Base-by-base conservation (phyloP, 2,888 invertebrate genomes). In the Drymonia ruficornis region DNA sequence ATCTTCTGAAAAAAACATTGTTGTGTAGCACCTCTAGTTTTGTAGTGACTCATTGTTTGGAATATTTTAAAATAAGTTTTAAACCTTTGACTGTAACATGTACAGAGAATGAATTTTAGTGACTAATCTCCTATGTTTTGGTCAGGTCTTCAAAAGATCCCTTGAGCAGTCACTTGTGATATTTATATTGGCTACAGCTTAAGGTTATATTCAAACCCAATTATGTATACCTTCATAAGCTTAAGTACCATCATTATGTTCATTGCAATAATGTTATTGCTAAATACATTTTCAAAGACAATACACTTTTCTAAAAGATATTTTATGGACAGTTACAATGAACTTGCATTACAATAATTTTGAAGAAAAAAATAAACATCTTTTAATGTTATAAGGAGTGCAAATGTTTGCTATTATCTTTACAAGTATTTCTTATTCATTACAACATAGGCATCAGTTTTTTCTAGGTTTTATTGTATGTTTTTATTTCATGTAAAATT, bases 61-160 rank as follows among this genome's bases (percentile, higher is more conserved):
- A 83, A 80, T 86, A 87, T 89, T 88, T 89, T 89, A 84, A 84
- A 89, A 87, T 90, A 91, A 91, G 91, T 89, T 91, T 89, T 88
- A 90, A 90, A 83, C 80, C 80, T 78, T 86, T 84, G 87, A 90
- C 87, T 84, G 76, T 80, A 83, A 83, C 79, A 78, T 89, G 84
- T 89, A 86, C 77, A 86, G 81, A 81, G 80, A 84, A 87, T 83
- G 85, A 88, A 87, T 91, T 90, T 87, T 87, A 82, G 86, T 85
- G 83, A 80, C 77, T 74, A 64, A 69, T 67, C 67, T 81, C 67
- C 67, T 81, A 74, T 71, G 73, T 70, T 76, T 70, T 59, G 69
- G 69, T 59, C 59, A 78, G 71, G 78, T 76, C 72, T 78, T 71
- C 70, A 78, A 72, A 80, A 76, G 77, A 75, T 82, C 79, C 78